Evolutionary conservation across 2,113 vertebrate genomes (phyloP).

Genomic region (Regulus satrapa): DNA sequence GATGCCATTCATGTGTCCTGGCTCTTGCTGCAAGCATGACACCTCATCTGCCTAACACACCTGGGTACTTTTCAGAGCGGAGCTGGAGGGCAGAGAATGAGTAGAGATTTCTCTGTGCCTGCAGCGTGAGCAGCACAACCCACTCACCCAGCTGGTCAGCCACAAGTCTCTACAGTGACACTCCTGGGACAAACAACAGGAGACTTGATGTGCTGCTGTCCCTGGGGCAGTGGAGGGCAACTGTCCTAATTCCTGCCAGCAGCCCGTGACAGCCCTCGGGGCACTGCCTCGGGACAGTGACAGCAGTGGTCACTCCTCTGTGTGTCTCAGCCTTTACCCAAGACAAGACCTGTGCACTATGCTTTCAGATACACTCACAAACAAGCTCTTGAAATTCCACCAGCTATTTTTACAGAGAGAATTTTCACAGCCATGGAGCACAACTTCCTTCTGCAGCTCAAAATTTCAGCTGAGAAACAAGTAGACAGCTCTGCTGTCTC

Average conservation of each 20-base stretch:
- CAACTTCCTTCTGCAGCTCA: neutral
- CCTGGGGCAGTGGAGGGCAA: neutral
- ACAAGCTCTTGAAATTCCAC: neutral
- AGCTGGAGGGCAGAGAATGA: neutral
- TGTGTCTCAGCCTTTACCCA: neutral
- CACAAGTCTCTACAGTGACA: neutral
- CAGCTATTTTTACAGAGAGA: neutral
- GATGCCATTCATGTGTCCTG: neutral
- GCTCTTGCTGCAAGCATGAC: neutral
- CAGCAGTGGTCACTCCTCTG: neutral
- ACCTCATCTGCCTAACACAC: neutral
- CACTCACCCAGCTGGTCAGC: neutral
- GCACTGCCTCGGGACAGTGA: neutral
- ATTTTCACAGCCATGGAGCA: neutral
- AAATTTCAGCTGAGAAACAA: neutral
- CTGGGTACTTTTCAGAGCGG: neutral
- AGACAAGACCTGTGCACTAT: neutral
- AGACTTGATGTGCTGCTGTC: neutral
- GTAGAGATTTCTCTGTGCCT: neutral
- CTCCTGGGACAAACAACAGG: neutral
- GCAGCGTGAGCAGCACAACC: neutral
- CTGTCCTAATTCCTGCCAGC: neutral
- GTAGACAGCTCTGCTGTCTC: neutral
- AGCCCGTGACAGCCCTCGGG: fast-evolving
- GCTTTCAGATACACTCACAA: neutral